These are phyloP conservation scores for Hippoglossus stenolepis DNA, from an alignment of 2,113 vertebrate genomes.

Conservation along the genomic window DNA sequence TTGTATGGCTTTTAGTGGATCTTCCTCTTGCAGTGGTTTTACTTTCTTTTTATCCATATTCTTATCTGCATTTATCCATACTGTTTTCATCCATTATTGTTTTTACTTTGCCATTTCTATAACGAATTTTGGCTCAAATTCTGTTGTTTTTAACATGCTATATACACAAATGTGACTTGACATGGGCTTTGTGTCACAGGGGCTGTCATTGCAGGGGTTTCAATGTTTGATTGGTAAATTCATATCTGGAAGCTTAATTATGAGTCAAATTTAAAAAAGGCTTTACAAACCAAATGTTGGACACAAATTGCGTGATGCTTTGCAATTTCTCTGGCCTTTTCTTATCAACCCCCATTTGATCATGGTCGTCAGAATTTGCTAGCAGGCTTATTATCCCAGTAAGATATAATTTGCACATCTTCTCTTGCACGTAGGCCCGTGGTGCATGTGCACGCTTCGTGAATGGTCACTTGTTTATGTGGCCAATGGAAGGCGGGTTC, in stretches of 20 bases:
- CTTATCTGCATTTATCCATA: too few species aligned
- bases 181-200: too few species aligned
- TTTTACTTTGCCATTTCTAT: too few species aligned
- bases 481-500: slow-evolving; percentile 4
- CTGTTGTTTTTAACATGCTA: too few species aligned
- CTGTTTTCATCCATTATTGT: too few species aligned
- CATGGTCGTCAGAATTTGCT: slow-evolving; percentile 13
- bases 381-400: slow-evolving; percentile 15
- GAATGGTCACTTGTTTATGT: slow-evolving; percentile 33
- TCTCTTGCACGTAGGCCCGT: slow-evolving; percentile 22
- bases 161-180: too few species aligned
- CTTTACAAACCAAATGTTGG: slow-evolving; percentile 11
- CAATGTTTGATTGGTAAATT: neutral
- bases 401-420: slow-evolving; percentile 19
- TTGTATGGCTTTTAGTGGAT: too few species aligned
- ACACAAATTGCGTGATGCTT: neutral
- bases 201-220: too few species aligned
- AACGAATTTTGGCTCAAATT: too few species aligned
- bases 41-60: too few species aligned
- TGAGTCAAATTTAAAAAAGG: slow-evolving; percentile 20
- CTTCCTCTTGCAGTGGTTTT: too few species aligned
- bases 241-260: slow-evolving; percentile 22
- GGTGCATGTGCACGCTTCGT: slow-evolving; percentile 14
- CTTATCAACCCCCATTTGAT: neutral
- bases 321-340: neutral